phyloP scores from a whole-genome alignment of 1,140 invertebrate genomes.

The Dreissena polymorpha region DNA sequence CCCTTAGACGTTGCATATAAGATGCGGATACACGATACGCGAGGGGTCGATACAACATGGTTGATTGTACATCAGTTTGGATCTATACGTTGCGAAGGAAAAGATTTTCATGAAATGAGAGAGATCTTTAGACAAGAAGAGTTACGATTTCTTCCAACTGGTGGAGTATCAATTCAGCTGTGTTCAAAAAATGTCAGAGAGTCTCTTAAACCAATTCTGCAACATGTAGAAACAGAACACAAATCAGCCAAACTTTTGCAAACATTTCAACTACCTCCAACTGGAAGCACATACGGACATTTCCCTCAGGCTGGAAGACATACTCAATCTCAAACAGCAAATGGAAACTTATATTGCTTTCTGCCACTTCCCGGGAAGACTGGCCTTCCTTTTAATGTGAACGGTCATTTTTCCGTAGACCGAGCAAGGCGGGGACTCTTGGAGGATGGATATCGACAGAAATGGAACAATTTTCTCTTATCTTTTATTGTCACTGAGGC shows the following conservation, averaged over 20 bases:
- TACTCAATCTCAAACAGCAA: background rate
- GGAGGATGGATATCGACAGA: slow-evolving; percentile 52
- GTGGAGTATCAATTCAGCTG: too few relatives aligned
- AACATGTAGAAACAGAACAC: background rate
- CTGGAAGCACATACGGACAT: background rate
- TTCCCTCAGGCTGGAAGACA: background rate
- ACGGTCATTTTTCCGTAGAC: slow-evolving; percentile 60
- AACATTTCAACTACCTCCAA: background rate
- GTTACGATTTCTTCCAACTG: too few relatives aligned
- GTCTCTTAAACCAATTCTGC: background rate
- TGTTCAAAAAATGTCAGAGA: background rate
- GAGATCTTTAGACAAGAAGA: too few relatives aligned
- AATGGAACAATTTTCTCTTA: slow-evolving; percentile 67
- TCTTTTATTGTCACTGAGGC: slow-evolving; percentile 61
- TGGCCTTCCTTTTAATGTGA: slow-evolving; percentile 17
- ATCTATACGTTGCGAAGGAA: too few relatives aligned
- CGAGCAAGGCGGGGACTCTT: slow-evolving; percentile 67
- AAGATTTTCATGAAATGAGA: too few relatives aligned
- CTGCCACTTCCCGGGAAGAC: slow-evolving; percentile 22
- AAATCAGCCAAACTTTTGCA: background rate
- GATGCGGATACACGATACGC: slow-evolving; percentile 68
- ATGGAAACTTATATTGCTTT: slow-evolving; percentile 27
- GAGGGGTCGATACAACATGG: slow-evolving; percentile 26
- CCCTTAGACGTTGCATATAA: slow-evolving; percentile 50
- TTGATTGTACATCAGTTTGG: too few relatives aligned